Conservation (phyloP, 2,797 vertebrate species). For the Neomorphus geoffroyi region DNA sequence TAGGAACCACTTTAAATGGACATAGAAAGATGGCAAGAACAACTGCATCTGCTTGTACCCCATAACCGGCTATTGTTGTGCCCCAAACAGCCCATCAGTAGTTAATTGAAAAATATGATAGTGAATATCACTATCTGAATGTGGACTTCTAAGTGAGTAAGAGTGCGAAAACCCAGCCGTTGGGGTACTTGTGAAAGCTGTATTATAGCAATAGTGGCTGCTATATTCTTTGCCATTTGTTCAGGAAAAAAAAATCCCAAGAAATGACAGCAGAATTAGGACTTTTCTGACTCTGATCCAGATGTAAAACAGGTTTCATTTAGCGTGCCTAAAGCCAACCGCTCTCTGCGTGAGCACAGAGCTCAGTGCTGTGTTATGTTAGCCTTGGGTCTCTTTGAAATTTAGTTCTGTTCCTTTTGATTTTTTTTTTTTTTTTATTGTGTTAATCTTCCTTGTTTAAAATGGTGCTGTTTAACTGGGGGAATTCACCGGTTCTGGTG, state of each 20-base stretch:
- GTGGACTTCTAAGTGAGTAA: neutral
- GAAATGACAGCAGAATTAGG: neutral
- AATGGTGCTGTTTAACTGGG: neutral
- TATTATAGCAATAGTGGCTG: neutral
- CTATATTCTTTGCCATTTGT: neutral
- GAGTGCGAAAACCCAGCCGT: neutral
- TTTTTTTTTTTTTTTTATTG: neutral
- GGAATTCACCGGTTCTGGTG: neutral
- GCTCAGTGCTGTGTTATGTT: neutral
- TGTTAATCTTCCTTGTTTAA: neutral
- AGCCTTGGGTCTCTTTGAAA: slow-evolving; percentile 1
- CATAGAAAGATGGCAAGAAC: neutral
- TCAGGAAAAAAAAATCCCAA: neutral
- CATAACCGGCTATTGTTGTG: neutral
- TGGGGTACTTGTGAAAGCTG: neutral
- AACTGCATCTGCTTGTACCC: neutral
- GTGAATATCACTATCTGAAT: neutral
- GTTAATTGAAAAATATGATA: neutral
- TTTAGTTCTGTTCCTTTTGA: neutral
- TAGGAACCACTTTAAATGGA: neutral
- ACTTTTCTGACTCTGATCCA: neutral
- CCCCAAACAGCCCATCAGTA: neutral
- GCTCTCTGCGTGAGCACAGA: neutral
- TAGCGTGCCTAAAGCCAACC: neutral
- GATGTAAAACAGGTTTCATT: neutral